Percentiles rank a stretch among this genome's conserved stretches.
Evolutionary conservation across 2,888 invertebrate species (phyloP).

Genomic region (Boloria selene): DNA sequence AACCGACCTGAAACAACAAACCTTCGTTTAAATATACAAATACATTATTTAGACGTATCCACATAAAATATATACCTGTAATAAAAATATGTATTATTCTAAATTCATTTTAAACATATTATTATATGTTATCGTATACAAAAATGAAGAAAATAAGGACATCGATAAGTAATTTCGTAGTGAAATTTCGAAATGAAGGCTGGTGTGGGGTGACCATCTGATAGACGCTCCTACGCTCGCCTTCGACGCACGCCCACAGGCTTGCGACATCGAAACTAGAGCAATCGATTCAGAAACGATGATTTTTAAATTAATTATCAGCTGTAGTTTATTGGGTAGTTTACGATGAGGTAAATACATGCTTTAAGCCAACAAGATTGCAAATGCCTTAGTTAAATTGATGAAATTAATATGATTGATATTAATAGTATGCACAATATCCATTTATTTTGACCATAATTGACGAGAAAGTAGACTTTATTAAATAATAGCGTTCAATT

Average conservation of each 20-base stretch:
- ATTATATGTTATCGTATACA: not conserved
- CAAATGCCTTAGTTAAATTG: constrained; percentile 32
- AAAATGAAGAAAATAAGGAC: constrained; percentile 15
- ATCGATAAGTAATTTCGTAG: constrained; percentile 57
- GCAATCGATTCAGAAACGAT: constrained; percentile 58
- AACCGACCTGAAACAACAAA: constrained; percentile 75
- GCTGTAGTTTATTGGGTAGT: constrained; percentile 54
- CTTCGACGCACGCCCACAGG: constrained; percentile 66
- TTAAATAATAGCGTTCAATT: too few relatives aligned
- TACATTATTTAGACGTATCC: not conserved
- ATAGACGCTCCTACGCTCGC: constrained; percentile 71
- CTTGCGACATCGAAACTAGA: constrained; percentile 75
- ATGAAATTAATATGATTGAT: constrained; percentile 33
- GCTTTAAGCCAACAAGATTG: constrained; percentile 39
- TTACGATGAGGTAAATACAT: constrained; percentile 42
- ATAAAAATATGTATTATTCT: not conserved
- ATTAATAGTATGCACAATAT: constrained; percentile 24
- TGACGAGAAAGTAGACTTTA: too few relatives aligned
- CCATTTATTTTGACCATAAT: too few relatives aligned
- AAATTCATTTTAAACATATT: not conserved
- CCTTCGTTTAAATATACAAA: constrained; percentile 25
- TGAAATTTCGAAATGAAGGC: constrained; percentile 57
- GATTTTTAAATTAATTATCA: constrained; percentile 65
- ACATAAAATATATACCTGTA: not conserved
- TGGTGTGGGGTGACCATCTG: constrained; percentile 61